These are phyloP conservation scores for Harlomillsia oculata DNA, from an alignment of 1,140 invertebrate species.

Conservation along the genomic window DNA sequence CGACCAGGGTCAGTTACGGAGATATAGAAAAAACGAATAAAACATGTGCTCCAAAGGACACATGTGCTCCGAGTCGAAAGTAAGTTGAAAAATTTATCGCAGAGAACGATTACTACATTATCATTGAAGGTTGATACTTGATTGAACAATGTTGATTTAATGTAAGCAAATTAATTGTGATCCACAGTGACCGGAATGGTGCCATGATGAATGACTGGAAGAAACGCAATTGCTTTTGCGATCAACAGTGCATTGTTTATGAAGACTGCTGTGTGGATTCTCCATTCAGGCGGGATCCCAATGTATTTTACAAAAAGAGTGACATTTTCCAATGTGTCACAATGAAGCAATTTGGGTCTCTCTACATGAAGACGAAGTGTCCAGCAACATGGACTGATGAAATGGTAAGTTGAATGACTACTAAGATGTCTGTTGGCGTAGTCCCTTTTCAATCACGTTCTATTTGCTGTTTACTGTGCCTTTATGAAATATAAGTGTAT, in stretches of 20 bases:
- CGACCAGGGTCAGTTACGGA: constrained; percentile 33
- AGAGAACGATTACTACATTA: neutral
- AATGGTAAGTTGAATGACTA: constrained; percentile 28
- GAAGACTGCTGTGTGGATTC: constrained; percentile 49
- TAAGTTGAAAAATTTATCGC: no score
- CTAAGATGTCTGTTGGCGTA: no score
- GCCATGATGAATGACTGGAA: constrained; percentile 39
- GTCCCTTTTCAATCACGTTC: no score
- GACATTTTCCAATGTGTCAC: constrained; percentile 40
- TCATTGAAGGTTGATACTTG: neutral
- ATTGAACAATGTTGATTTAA: neutral
- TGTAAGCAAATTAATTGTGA: no score
- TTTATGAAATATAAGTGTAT: no score
- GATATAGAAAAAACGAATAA: constrained; percentile 34
- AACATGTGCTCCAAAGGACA: constrained; percentile 32
- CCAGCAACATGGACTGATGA: constrained; percentile 40
- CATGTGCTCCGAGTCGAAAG: constrained; percentile 32
- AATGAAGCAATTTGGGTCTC: constrained; percentile 39
- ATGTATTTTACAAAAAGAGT: constrained; percentile 33
- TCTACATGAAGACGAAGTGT: constrained; percentile 45
- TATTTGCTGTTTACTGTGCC: no score
- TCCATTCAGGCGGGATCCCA: constrained; percentile 31
- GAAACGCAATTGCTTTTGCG: constrained; percentile 46
- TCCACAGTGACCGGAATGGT: constrained; percentile 33
- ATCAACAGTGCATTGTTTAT: constrained; percentile 42